These are phyloP conservation scores for Morpho deidamia DNA, from an alignment of 2,888 invertebrate species.

Conservation along the genomic window DNA sequence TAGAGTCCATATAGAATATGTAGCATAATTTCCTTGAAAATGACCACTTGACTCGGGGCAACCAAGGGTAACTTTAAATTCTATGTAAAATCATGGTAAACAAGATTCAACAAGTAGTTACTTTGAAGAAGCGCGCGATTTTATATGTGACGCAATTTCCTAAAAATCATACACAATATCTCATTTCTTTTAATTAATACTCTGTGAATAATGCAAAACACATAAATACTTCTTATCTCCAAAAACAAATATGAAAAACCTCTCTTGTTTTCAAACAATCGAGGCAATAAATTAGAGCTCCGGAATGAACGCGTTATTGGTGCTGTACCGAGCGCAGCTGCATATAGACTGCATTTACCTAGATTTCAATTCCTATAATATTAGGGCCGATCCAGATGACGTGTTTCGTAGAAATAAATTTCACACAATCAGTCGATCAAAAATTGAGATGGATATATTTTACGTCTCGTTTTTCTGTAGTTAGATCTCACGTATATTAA, in stretches of 20 bases:
- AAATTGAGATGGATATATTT: background rate
- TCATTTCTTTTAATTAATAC: too few relatives aligned
- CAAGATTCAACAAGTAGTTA: conserved; percentile 20
- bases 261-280: background rate
- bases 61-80: background rate
- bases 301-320: conserved; percentile 10
- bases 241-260: background rate
- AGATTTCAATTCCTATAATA: conserved; percentile 9
- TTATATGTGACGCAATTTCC: background rate
- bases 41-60: background rate
- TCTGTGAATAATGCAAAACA: background rate
- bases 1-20: too few relatives aligned
- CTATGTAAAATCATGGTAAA: background rate
- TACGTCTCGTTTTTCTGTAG: background rate
- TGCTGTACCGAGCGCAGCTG: conserved; percentile 26
- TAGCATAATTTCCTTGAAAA: too few relatives aligned
- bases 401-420: background rate
- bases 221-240: background rate
- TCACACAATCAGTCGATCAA: background rate
- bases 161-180: background rate
- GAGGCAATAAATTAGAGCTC: conserved; percentile 1
- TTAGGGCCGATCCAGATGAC: background rate
- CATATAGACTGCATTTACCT: conserved; percentile 28
- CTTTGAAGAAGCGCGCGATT: conserved; percentile 2
- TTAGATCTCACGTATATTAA: too few relatives aligned